phyloP scores from a whole-genome alignment of 2,113 vertebrate species.

The Syngnathus scovelli region DNA sequence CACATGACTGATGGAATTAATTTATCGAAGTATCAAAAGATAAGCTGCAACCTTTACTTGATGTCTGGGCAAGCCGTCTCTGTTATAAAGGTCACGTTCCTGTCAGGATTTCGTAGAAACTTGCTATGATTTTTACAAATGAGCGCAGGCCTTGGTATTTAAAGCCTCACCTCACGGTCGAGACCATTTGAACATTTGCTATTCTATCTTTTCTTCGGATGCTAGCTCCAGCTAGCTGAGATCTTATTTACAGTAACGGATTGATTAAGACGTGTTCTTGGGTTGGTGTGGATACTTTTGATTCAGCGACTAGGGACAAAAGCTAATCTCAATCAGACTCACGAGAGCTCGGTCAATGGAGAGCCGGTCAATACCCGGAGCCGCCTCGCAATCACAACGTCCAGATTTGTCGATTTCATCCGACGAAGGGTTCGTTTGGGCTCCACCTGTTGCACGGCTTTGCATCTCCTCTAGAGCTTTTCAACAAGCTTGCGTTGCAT shows the following conservation, averaged over 20 bases:
- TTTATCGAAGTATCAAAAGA: conserved; percentile 8
- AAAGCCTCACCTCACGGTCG: no score
- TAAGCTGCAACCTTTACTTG: conserved; percentile 22
- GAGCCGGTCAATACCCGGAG: conserved; percentile 6
- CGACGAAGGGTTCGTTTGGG: neutral
- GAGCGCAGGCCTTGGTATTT: no score
- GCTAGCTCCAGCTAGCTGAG: neutral
- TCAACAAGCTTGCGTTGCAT: conserved; percentile 16
- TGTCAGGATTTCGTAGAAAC: no score
- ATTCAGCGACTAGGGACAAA: conserved; percentile 2
- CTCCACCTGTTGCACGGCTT: conserved; percentile 31
- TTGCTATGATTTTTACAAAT: no score
- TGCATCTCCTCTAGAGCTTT: neutral
- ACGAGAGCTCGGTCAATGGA: conserved; percentile 13
- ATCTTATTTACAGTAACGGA: conserved; percentile 10
- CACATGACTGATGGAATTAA: conserved; percentile 36
- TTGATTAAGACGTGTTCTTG: conserved; percentile 2
- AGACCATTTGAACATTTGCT: no score
- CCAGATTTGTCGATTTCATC: neutral
- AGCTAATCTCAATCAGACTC: conserved; percentile 8
- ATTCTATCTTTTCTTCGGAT: no score
- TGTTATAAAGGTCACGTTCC: neutral
- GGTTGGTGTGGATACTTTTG: neutral
- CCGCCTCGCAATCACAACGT: neutral
- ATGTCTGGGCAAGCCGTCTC: conserved; percentile 7